These are phyloP conservation scores for Limnephilus rhombicus DNA, from an alignment of 2,888 invertebrate species.

Conservation along the genomic window DNA sequence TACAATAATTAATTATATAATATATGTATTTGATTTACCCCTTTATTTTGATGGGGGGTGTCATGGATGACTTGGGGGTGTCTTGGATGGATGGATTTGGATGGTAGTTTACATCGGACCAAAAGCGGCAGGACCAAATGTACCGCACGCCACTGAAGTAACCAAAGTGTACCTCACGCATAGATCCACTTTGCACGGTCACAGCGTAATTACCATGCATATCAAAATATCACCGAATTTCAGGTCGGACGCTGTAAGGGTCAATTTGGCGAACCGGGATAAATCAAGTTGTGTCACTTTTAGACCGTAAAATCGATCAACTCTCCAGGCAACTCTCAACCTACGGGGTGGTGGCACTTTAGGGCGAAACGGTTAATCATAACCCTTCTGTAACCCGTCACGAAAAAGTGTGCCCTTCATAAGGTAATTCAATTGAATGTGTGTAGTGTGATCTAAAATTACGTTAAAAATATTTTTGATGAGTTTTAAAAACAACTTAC, in stretches of 20 bases:
- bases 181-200: background rate
- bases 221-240: background rate
- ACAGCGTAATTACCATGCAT: background rate
- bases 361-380: constrained; percentile 34
- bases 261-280: background rate
- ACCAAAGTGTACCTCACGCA: background rate
- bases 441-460: background rate
- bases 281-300: constrained; percentile 15
- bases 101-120: background rate
- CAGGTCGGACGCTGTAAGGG: constrained; percentile 5
- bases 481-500: background rate
- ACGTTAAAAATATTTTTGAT: background rate
- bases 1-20: too few species aligned
- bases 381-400: background rate
- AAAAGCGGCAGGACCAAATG: background rate
- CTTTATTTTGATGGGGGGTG: too few species aligned
- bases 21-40: too few species aligned
- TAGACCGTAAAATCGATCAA: constrained; percentile 15
- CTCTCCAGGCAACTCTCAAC: background rate
- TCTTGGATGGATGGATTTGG: too few species aligned
- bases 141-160: background rate
- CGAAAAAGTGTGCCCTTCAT: background rate
- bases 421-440: background rate
- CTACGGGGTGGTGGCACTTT: background rate
- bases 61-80: too few species aligned